Percentiles rank a stretch among this genome's conserved stretches.
Evolutionary conservation across 2,113 vertebrate species (phyloP).

Genomic region (Nannospalax galili): DNA sequence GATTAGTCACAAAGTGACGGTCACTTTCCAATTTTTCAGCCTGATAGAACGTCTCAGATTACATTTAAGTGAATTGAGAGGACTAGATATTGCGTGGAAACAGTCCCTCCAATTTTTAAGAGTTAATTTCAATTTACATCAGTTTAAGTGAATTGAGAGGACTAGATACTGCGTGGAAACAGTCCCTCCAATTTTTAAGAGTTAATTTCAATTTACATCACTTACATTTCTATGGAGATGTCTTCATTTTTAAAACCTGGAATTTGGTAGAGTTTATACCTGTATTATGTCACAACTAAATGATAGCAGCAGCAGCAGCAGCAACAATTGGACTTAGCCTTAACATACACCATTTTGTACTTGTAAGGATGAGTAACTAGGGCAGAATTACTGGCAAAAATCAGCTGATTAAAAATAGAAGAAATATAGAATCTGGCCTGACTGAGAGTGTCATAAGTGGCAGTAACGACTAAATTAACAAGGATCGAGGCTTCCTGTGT

Average conservation of each 20-base stretch:
- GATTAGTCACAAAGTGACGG: too few relatives aligned
- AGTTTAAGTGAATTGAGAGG: not conserved
- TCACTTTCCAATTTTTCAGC: not conserved
- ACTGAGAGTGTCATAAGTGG: not conserved
- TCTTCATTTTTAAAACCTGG: not conserved
- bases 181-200: not conserved
- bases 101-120: not conserved
- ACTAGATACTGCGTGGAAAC: not conserved
- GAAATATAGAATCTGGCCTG: not conserved
- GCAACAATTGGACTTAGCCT: not conserved
- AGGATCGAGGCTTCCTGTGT: not conserved
- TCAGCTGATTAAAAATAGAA: not conserved
- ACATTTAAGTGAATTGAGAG: not conserved
- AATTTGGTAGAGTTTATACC: not conserved
- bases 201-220: not conserved
- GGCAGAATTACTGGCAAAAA: not conserved
- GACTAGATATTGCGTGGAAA: not conserved
- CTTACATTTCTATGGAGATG: not conserved
- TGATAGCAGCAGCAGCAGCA: not conserved
- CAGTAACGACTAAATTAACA: not conserved
- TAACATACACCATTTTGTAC: not conserved
- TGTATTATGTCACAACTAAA: not conserved
- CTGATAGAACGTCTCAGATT: not conserved
- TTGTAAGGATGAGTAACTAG: not conserved
- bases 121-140: not conserved